These are phyloP conservation scores for Philonicus albiceps DNA, from an alignment of 2,888 invertebrate genomes.

Conservation along the genomic window DNA sequence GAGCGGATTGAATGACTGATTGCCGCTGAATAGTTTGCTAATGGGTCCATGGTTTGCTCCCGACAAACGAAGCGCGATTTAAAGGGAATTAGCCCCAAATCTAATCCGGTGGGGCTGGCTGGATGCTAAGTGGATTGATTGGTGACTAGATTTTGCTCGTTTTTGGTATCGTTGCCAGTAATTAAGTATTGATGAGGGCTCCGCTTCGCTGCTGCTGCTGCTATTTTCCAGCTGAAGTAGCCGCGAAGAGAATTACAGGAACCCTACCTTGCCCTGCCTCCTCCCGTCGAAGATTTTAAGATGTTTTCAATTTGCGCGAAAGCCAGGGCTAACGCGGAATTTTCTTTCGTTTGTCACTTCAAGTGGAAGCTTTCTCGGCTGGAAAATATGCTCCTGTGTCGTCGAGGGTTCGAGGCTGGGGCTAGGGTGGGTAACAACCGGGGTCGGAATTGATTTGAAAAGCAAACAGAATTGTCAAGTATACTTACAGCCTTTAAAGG, in stretches of 20 bases:
- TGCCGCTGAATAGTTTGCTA: slow-evolving; percentile 44
- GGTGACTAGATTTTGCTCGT: slow-evolving; percentile 35
- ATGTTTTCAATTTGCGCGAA: not conserved
- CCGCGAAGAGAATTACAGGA: not conserved
- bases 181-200: slow-evolving; percentile 19
- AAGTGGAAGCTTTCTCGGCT: not conserved
- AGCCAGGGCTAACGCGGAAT: not conserved
- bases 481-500: not conserved
- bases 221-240: not conserved
- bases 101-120: not conserved
- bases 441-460: not conserved
- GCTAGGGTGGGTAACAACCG: not conserved
- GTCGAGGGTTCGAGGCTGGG: not conserved
- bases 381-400: not conserved
- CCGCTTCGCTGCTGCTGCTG: not conserved
- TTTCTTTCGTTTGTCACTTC: not conserved
- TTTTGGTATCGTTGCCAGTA: slow-evolving; percentile 24
- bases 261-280: not conserved
- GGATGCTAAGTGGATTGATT: slow-evolving; percentile 16
- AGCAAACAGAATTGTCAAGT: not conserved
- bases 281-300: not conserved
- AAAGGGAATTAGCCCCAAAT: slow-evolving; percentile 37
- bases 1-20: slow-evolving; percentile 42
- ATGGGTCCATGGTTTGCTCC: slow-evolving; percentile 40
- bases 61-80: slow-evolving; percentile 28